Base-by-base conservation (phyloP, 2,113 vertebrate genomes). In the Myrmecobius fasciatus region DNA sequence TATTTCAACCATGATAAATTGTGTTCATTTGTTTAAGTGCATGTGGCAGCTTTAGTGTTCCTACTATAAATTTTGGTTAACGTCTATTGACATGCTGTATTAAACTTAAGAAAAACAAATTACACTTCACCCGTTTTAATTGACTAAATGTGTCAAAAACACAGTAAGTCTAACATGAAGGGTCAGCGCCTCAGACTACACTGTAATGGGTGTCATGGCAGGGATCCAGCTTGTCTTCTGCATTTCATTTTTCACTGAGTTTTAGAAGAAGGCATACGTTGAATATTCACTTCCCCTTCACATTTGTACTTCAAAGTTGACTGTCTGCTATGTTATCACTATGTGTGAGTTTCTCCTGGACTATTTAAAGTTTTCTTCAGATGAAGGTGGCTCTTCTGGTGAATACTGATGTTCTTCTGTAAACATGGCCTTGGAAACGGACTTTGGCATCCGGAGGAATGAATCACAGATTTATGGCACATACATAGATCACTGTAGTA, bases 141-240 rank as follows among this genome's bases (percentile, higher is more conserved):
- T 99, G 99, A 99, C 98, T 97, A 98, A 99, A 99, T 98, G 98
- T 99, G 99, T 99, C 98, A 99, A 98, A 99, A 99, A 98, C 98
- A 98, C 98, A 98, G 98, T 98, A 98, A 99, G 99, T 98, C 97
- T 98, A 98, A 98, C 98, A 98, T 0, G 89, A 98, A 98, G 98
- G 98, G 98, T 98, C 98, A 98, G 98, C 98, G 97, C 97, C 98
- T 98, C 97, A 93, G 97, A 98, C 99, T 98, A 98, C 98, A 97
- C 98, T 97, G 98, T 99, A 99, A 99, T 99, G 99, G 99, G 99
- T 99, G 98, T 99, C 98, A 97, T 99, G 99, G 99, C 99, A 98
- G 94, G 88, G 91, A 97, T 99, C 99, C 99, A 99, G 98, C 92
- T 98, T 98, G 98, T 98, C 97, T 97, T 92, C 96, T 98, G 96